Conservation (phyloP, 2,113 vertebrate species). For the Misgurnus mizolepis region DNA sequence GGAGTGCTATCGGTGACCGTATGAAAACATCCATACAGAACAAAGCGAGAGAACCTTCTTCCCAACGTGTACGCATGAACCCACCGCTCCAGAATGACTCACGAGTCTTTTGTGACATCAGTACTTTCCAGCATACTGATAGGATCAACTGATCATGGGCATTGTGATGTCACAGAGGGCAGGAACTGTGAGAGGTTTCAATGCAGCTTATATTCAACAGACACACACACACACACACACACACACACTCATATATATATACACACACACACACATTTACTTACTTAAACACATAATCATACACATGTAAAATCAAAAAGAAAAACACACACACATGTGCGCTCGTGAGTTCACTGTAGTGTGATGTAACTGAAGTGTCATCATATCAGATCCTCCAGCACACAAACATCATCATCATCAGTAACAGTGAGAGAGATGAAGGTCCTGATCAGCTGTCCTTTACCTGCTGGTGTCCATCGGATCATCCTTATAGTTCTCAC, state of each 20-base stretch:
- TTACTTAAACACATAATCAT: background rate
- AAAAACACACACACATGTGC: background rate
- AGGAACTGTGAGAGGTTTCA: background rate
- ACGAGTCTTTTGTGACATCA: background rate
- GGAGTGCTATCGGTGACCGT: too few species aligned
- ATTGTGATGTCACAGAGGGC: background rate
- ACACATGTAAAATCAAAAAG: too few species aligned
- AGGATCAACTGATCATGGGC: background rate
- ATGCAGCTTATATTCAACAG: background rate
- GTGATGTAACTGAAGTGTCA: background rate
- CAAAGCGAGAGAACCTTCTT: constrained; percentile 9
- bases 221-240: constrained; percentile 47
- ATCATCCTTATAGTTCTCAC: constrained; percentile 93
- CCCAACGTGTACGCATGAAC: background rate
- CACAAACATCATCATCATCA: background rate
- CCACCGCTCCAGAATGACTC: background rate
- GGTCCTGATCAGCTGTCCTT: constrained; percentile 55
- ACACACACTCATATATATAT: background rate
- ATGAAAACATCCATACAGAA: background rate
- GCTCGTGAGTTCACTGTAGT: constrained; percentile 6
- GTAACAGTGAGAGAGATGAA: background rate
- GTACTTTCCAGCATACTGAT: background rate
- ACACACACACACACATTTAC: background rate
- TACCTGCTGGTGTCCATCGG: constrained; percentile 95
- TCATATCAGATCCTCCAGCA: background rate